Conservation (phyloP, 2,113 vertebrate genomes). For the Pelusios castaneus region DNA sequence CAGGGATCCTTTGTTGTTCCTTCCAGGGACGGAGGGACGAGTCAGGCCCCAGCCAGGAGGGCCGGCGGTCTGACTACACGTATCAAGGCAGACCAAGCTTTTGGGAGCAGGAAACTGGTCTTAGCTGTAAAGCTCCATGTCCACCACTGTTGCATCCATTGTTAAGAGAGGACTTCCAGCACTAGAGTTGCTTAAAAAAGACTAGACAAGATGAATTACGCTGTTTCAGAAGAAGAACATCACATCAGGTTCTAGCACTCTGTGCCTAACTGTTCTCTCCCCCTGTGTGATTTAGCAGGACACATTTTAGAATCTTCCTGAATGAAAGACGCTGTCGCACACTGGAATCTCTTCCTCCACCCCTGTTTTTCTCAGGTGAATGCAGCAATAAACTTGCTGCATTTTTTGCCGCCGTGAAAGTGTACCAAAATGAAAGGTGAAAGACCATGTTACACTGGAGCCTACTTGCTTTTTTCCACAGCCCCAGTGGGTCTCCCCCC, state of each 20-base stretch:
- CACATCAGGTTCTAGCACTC: not conserved
- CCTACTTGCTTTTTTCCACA: not conserved
- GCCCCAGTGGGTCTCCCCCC: not conserved
- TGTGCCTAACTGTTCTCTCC: not conserved
- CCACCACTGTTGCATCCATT: rapidly evolving
- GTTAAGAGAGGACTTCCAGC: not conserved
- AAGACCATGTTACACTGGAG: not conserved
- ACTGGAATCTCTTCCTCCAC: not conserved
- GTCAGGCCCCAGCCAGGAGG: no score
- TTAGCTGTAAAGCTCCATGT: not conserved
- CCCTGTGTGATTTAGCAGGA: not conserved
- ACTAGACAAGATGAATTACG: not conserved
- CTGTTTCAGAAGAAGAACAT: not conserved
- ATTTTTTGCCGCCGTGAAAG: not conserved
- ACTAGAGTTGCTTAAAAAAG: not conserved
- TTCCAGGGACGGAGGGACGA: no score
- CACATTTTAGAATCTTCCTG: not conserved
- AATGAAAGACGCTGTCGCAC: not conserved
- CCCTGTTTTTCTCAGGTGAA: not conserved
- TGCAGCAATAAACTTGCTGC: not conserved
- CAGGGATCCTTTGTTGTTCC: no score
- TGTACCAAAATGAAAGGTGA: not conserved
- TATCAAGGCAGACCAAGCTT: not conserved
- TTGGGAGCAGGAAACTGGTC: not conserved
- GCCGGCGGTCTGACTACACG: no score